Evolutionary conservation across 2,113 vertebrate species (phyloP), one percentile per base, ranked within the genome.

Genomic region (Haplotaxodon microlepis): DNA sequence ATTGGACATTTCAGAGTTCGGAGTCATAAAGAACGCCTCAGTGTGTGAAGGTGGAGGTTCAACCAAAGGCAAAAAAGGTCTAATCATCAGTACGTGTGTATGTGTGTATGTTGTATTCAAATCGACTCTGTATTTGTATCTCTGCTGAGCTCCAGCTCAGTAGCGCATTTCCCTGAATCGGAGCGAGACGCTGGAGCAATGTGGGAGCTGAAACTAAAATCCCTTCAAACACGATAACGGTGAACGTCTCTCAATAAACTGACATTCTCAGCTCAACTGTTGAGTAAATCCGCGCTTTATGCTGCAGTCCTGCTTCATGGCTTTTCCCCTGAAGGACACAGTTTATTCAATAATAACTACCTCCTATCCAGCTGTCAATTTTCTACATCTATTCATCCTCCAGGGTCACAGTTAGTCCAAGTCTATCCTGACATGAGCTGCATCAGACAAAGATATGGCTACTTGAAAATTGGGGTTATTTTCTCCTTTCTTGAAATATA

Each of bases 361-460:
- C 45, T 73, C 29, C 21, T 17, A 61, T 6, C 27, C 47, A 38
- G 4, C 81, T 45, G 40, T 45, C n/a, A 16, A 2, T 54, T 79
- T 79, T 2, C 82, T 50, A 4, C 34, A 51, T 53, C 11, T 36
- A 4, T 82, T 76, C 6, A 1, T 61, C 29, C 84, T 13, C 9
- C 51, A 45, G 16, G 63, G 59, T 56, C 57, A 61, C 47, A 0
- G 16, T 4, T 29, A 9, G 16, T 6, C 13, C 14, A 5, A 50
- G 16, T n/a, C 27, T 78, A 27, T 19, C 51, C 81, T 56, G 84
- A 42, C 82, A 80, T 59, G 80, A 73, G 12, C 24, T 51, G 24
- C 6, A 19, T 17, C 42, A 59, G 17, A 45, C 36, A 42, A 27
- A 29, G 54, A 82, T 12, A 47, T 11, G 8, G 63, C 17, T 69